A percentile compares a stretch with the other conserved stretches of the same genome.
These are phyloP conservation scores for Aplocera efformata DNA, from an alignment of 2,888 invertebrate genomes.

Conservation along the genomic window DNA sequence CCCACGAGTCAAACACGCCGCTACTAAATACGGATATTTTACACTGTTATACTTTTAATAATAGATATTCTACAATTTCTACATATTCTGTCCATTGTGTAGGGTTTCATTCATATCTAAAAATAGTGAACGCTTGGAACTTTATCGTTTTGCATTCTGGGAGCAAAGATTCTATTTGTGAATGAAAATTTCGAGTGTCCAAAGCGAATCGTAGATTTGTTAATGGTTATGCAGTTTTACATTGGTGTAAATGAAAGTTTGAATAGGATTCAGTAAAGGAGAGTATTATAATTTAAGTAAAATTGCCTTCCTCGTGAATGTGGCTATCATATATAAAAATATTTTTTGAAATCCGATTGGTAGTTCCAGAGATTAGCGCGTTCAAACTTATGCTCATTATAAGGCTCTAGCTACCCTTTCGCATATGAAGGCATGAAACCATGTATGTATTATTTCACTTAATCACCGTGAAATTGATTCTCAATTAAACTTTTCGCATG, in stretches of 20 bases:
- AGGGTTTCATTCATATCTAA: slow-evolving; percentile 10
- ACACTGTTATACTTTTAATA: slow-evolving; percentile 39
- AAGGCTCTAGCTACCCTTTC: too few species aligned
- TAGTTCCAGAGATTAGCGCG: too few species aligned
- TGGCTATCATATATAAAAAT: too few species aligned
- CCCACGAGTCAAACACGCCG: slow-evolving; percentile 62
- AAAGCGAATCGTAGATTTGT: slow-evolving; percentile 16
- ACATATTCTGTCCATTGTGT: slow-evolving; percentile 15
- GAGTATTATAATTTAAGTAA: too few species aligned
- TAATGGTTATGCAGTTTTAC: slow-evolving; percentile 18
- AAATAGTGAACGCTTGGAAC: slow-evolving; percentile 1
- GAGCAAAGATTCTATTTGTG: slow-evolving; percentile 20
- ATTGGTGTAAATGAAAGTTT: slow-evolving; percentile 16
- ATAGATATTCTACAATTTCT: slow-evolving; percentile 21
- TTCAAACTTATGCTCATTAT: too few species aligned
- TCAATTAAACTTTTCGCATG: slow-evolving; percentile 6
- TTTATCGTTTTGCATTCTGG: slow-evolving; percentile 21
- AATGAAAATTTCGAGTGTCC: slow-evolving; percentile 25
- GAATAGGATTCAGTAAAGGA: too few species aligned
- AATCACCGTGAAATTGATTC: too few species aligned
- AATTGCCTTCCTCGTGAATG: too few species aligned
- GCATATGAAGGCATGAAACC: too few species aligned
- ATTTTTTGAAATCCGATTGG: too few species aligned
- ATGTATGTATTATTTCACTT: too few species aligned
- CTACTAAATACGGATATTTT: slow-evolving; percentile 59